phyloP scores from a whole-genome alignment of 2,113 vertebrate species.

The Chelonoidis abingdonii region DNA sequence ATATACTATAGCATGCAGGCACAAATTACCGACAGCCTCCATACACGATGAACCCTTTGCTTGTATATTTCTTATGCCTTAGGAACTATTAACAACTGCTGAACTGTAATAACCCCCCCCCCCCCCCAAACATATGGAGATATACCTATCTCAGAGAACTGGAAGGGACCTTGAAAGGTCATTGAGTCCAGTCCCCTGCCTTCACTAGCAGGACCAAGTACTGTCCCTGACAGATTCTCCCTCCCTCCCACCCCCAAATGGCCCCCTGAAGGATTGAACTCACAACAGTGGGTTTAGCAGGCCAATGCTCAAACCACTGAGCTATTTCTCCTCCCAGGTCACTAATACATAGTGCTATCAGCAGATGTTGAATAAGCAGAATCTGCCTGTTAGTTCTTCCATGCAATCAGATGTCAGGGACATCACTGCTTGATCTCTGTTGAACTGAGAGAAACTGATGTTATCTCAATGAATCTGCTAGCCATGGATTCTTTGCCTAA shows the following conservation, averaged over 20 bases:
- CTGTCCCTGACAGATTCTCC: too few relatives aligned
- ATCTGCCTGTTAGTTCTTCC: slow-evolving; percentile 28
- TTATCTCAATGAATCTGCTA: slow-evolving; percentile 12
- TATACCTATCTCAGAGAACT: too few relatives aligned
- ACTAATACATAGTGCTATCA: neutral
- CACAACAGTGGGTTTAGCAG: too few relatives aligned
- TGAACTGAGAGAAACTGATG: slow-evolving; percentile 37
- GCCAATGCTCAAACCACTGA: too few relatives aligned
- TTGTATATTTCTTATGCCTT: neutral
- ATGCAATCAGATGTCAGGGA: slow-evolving; percentile 42
- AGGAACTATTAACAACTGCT: neutral
- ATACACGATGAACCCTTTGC: neutral
- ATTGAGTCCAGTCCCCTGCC: too few relatives aligned
- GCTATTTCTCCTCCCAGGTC: too few relatives aligned
- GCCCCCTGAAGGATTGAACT: too few relatives aligned
- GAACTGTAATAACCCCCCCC: neutral
- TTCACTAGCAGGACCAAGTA: too few relatives aligned
- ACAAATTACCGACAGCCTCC: neutral
- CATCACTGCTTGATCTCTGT: slow-evolving; percentile 49
- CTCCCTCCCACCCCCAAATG: too few relatives aligned
- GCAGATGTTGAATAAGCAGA: neutral
- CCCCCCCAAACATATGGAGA: too few relatives aligned
- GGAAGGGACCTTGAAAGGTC: too few relatives aligned
- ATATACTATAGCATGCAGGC: neutral
- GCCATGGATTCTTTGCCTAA: slow-evolving; percentile 54